Evolutionary conservation across 2,888 invertebrate species (phyloP).

Genomic region (Geotrupes spiniger): DNA sequence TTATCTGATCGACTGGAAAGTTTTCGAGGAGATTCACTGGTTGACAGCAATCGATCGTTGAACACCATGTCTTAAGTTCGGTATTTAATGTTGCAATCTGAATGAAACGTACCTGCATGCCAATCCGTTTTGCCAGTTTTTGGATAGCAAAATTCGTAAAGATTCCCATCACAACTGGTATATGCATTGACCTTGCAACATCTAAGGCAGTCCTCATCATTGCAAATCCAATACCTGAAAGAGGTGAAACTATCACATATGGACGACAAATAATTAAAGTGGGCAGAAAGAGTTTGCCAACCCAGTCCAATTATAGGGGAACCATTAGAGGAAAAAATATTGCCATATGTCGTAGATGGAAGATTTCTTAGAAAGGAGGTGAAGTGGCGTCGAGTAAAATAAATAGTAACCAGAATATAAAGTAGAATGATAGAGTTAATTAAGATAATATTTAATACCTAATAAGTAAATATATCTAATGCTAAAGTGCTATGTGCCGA

Average conservation of each 20-base stretch:
- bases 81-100: too few species aligned
- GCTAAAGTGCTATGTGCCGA: too few species aligned
- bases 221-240: conserved; percentile 35
- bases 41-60: not conserved
- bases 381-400: too few species aligned
- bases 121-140: conserved; percentile 38
- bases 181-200: conserved; percentile 40
- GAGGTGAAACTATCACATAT: too few species aligned
- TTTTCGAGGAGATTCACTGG: not conserved
- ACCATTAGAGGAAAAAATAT: not conserved
- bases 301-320: not conserved
- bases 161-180: conserved; percentile 41
- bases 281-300: not conserved
- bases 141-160: conserved; percentile 38
- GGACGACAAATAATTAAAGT: not conserved
- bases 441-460: too few species aligned
- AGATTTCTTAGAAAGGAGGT: too few species aligned
- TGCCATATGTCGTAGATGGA: too few species aligned
- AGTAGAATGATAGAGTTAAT: too few species aligned
- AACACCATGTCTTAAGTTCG: too few species aligned
- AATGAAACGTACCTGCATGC: conserved; percentile 44
- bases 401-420: too few species aligned
- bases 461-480: too few species aligned
- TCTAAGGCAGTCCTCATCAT: conserved; percentile 37
- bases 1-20: too few species aligned